Evolutionary conservation across 2,888 invertebrate species (phyloP).

Genomic region (Drosophila neoperkinsi): DNA sequence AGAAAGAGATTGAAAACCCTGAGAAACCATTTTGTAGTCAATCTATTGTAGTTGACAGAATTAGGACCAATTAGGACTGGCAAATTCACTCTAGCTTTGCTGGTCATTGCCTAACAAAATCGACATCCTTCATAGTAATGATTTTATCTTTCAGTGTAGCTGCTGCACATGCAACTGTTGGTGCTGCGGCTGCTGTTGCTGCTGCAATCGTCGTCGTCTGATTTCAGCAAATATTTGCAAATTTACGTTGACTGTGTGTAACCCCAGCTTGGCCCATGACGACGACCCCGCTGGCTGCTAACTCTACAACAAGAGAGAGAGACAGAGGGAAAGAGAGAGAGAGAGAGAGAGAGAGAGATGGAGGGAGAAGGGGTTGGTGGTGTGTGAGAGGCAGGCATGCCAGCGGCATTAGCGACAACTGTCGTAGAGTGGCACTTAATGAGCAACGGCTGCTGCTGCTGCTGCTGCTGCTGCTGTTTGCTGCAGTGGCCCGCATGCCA

Average conservation of each 20-base stretch:
- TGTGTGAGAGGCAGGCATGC: constrained; percentile 40
- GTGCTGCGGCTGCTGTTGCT: constrained; percentile 22
- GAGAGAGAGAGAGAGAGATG: neutral
- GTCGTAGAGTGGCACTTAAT: constrained; percentile 80
- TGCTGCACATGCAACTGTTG: constrained; percentile 49
- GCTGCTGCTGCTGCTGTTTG: constrained; percentile 25
- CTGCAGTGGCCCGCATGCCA: constrained; percentile 74
- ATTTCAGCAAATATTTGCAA: constrained; percentile 79
- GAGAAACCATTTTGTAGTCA: neutral
- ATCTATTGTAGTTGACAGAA: neutral
- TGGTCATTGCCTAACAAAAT: neutral
- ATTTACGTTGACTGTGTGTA: constrained; percentile 77
- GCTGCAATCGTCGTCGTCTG: constrained; percentile 67
- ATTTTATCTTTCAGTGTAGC: constrained; percentile 1
- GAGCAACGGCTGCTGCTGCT: constrained; percentile 72
- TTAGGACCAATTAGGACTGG: neutral
- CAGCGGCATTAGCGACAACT: constrained; percentile 78
- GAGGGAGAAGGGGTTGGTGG: neutral
- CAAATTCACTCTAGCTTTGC: neutral
- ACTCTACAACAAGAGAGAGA: constrained; percentile 1
- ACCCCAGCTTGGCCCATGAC: constrained; percentile 68
- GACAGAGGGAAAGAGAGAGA: too few relatives aligned
- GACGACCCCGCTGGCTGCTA: constrained; percentile 56
- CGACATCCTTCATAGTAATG: neutral
- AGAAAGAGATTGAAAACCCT: neutral